Base-by-base conservation (phyloP, 92 coral and sea anemone species). In the Actinostola sp. region DNA sequence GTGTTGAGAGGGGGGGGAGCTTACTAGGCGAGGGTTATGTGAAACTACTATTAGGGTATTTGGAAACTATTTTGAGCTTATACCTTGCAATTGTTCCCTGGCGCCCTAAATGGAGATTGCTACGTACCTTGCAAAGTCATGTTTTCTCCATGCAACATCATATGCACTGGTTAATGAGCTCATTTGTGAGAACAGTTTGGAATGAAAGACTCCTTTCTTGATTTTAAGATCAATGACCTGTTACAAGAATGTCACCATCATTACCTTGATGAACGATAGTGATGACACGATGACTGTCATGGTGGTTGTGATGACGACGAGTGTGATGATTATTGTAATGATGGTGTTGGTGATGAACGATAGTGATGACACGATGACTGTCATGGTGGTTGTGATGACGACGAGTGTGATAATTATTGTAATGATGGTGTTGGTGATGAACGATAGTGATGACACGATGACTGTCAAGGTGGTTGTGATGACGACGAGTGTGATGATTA, bases 91-190 rank as follows among this genome's bases (percentile, higher is more conserved):
- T n/a, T n/a, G n/a, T n/a, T n/a, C n/a, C n/a, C n/a, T n/a, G n/a
- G n/a, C n/a, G n/a, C n/a, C n/a, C n/a, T n/a, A 17, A 16, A 23
- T 59, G 10, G 32, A 23, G 26, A 67, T 27, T 48, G 63, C 23
- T n/a, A 61, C 44, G 33, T 71, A 93, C 98, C 90, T 88, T 51
- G 98, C 98, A 75, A 94, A 88, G 70, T 94, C 98, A 34, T 94
- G 95, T 72, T 94, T 94, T 63, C 97, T 88, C 98, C 98, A 94
- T 0, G 97, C 98, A 53, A 89, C 93, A 46, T 94, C 93, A 65
- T 91, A 94, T 3, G 97, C 85, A 83, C 98, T 89, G 34, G 97
- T 86, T 56, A 94, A 81, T 13, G 88, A 73, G 61, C 91, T 86
- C 60, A 92, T 84, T 25, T 88, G 92, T 8, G 98, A 85, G 62